Percentiles rank a stretch among this genome's conserved stretches.
These are phyloP conservation scores for Gyrodactylus salaris DNA, from an alignment of 1,140 invertebrate species.

Conservation along the genomic window DNA sequence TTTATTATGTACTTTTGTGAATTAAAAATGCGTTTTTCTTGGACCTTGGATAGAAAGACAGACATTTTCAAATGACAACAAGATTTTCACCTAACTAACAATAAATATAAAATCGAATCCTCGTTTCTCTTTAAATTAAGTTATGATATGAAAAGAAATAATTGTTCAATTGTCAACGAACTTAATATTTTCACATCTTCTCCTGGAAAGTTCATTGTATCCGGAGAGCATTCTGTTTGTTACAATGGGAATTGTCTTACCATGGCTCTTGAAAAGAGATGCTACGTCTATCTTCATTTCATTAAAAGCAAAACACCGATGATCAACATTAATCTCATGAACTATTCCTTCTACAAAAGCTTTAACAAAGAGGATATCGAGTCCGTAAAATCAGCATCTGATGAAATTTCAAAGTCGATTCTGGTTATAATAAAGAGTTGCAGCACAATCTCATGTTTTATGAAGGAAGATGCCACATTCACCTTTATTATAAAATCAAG, in stretches of 20 bases:
- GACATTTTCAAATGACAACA: not conserved
- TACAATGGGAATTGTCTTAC: not conserved
- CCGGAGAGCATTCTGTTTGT: not conserved
- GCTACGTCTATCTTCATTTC: not conserved
- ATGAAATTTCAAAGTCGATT: too few relatives aligned
- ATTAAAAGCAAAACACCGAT: not conserved
- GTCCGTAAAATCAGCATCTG: too few relatives aligned
- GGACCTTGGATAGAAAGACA: not conserved
- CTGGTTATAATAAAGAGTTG: too few relatives aligned
- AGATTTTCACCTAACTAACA: not conserved
- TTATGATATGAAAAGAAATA: not conserved
- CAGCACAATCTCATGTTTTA: too few relatives aligned
- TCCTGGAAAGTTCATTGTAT: not conserved
- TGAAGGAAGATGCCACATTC: not conserved
- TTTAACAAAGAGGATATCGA: too few relatives aligned
- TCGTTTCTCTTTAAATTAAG: not conserved
- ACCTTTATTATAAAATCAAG: not conserved
- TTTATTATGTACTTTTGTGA: not conserved
- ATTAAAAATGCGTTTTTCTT: not conserved
- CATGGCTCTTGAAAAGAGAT: not conserved
- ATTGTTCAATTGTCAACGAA: not conserved
- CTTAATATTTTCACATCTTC: not conserved
- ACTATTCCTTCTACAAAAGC: too few relatives aligned
- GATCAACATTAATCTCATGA: too few relatives aligned
- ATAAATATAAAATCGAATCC: not conserved